phyloP scores from a whole-genome alignment of 2,888 invertebrate species.

The Tachystola acroxantha region DNA sequence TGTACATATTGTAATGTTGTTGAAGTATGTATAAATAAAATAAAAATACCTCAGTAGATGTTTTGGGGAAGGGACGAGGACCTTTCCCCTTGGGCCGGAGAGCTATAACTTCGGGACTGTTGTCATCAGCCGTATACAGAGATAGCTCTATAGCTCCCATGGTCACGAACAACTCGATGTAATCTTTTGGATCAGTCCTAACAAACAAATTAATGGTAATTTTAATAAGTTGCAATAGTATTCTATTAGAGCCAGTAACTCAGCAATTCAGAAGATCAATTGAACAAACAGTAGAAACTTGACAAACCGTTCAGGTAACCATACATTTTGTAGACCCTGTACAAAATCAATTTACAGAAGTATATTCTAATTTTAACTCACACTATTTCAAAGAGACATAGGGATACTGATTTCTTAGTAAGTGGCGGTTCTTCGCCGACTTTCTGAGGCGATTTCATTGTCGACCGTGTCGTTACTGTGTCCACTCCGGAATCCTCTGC shows the following conservation, averaged over 20 bases:
- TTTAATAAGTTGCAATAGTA: too few relatives aligned
- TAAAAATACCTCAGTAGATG: neutral
- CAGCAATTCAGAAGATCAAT: too few relatives aligned
- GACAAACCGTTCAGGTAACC: too few relatives aligned
- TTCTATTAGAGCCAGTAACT: too few relatives aligned
- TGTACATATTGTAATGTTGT: too few relatives aligned
- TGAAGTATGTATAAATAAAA: too few relatives aligned
- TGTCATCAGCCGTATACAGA: slow-evolving; percentile 40
- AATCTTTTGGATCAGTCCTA: slow-evolving; percentile 35
- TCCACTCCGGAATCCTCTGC: slow-evolving; percentile 45
- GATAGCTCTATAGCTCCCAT: slow-evolving; percentile 58
- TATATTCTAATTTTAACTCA: too few relatives aligned
- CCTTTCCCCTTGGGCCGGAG: slow-evolving; percentile 23
- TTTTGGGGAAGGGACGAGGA: slow-evolving; percentile 10
- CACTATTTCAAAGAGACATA: slow-evolving; percentile 29
- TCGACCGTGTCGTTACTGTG: slow-evolving; percentile 29
- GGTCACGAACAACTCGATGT: slow-evolving; percentile 56
- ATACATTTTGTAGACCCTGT: too few relatives aligned
- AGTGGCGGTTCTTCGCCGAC: slow-evolving; percentile 5
- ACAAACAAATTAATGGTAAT: too few relatives aligned
- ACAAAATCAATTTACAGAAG: too few relatives aligned
- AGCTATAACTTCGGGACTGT: slow-evolving; percentile 20
- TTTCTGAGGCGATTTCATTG: slow-evolving; percentile 13
- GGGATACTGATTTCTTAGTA: slow-evolving; percentile 34
- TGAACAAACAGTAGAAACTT: too few relatives aligned